Conservation (phyloP, 1,140 invertebrate genomes). For the Dolichoris vasculosae region DNA sequence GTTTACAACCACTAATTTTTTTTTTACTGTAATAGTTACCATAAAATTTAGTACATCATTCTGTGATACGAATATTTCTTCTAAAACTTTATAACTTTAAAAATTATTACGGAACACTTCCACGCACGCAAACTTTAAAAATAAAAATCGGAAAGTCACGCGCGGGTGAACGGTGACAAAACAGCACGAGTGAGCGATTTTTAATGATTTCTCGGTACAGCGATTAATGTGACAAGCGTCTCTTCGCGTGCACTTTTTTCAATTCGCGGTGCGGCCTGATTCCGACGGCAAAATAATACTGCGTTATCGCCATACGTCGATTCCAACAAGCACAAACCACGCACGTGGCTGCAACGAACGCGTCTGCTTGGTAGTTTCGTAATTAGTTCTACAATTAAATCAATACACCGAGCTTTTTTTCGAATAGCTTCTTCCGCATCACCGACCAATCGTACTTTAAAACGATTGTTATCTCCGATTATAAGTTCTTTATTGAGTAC, state of each 20-base stretch:
- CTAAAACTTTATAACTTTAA: conserved; percentile 45
- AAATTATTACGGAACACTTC: conserved; percentile 11
- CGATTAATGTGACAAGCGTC: conserved; percentile 34
- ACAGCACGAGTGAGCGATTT: neutral
- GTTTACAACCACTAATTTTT: conserved; percentile 12
- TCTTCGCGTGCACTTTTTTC: conserved; percentile 14
- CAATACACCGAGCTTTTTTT: neutral
- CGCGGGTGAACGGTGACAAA: neutral
- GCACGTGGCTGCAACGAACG: neutral
- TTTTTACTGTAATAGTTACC: neutral
- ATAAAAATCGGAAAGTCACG: conserved; percentile 32
- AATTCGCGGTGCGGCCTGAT: neutral
- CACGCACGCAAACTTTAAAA: conserved; percentile 29
- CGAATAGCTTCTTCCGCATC: neutral
- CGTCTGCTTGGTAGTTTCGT: neutral
- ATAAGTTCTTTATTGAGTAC: neutral
- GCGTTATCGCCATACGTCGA: neutral
- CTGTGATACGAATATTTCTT: conserved; percentile 21
- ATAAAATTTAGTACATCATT: conserved; percentile 18
- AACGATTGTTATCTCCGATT: neutral
- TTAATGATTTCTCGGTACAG: conserved; percentile 41
- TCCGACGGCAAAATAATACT: neutral
- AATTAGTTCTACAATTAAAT: neutral
- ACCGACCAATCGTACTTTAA: neutral
- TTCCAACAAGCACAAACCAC: neutral